Conservation (phyloP, 1,140 invertebrate genomes). For the Drosophila sturtevanti region DNA sequence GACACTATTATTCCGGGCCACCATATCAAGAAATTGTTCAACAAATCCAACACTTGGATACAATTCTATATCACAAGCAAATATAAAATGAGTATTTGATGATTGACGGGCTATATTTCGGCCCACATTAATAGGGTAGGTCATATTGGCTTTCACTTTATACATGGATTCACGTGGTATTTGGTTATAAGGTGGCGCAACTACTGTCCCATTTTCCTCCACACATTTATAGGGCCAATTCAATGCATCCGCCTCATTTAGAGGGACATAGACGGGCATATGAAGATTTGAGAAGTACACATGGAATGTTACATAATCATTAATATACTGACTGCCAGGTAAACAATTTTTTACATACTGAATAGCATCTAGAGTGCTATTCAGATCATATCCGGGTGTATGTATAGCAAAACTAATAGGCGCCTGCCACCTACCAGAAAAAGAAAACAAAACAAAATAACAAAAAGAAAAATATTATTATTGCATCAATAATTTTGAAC, state of each 20-base stretch:
- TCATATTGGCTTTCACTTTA: slow-evolving; percentile 88
- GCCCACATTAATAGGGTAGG: slow-evolving; percentile 94
- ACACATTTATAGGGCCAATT: slow-evolving; percentile 86
- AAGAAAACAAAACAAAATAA: background rate
- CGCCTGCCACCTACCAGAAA: slow-evolving; percentile 84
- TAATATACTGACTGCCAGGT: slow-evolving; percentile 86
- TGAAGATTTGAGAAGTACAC: slow-evolving; percentile 92
- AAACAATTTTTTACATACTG: slow-evolving; percentile 87
- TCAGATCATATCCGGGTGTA: slow-evolving; percentile 88
- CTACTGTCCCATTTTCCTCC: slow-evolving; percentile 29
- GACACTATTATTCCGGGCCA: slow-evolving; percentile 87
- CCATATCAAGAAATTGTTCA: slow-evolving; percentile 90
- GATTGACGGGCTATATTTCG: slow-evolving; percentile 92
- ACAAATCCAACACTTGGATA: slow-evolving; percentile 91
- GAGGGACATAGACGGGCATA: slow-evolving; percentile 88
- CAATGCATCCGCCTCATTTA: slow-evolving; percentile 84
- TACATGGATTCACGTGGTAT: slow-evolving; percentile 86
- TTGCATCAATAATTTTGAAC: background rate
- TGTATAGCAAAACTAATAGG: slow-evolving; percentile 90
- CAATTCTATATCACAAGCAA: slow-evolving; percentile 94
- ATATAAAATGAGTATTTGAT: slow-evolving; percentile 91
- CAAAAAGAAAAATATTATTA: background rate
- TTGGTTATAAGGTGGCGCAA: slow-evolving; percentile 86
- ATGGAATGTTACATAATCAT: slow-evolving; percentile 92
- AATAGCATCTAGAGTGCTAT: slow-evolving; percentile 86